phyloP scores from a whole-genome alignment of 2,888 invertebrate genomes.

The Drosophila subquinaria region DNA sequence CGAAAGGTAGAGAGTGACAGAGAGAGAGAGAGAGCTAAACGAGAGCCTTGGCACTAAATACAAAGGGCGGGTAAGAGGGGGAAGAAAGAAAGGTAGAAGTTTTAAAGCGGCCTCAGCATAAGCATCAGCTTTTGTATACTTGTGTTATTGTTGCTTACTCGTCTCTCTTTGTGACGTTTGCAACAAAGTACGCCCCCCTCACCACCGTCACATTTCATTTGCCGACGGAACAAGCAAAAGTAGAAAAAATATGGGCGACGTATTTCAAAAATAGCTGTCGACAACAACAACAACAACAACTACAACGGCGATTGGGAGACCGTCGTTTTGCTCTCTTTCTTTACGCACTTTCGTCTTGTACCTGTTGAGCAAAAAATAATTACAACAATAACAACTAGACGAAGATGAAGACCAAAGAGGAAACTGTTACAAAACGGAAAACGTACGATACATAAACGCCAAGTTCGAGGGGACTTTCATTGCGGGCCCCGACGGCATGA shows the following conservation, averaged over 20 bases:
- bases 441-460: slow-evolving; percentile 29
- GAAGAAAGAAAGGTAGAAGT: slow-evolving; percentile 15
- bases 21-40: slow-evolving; percentile 40
- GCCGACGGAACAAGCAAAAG: slow-evolving; percentile 27
- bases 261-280: slow-evolving; percentile 69
- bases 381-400: slow-evolving; percentile 52
- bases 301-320: slow-evolving; percentile 5
- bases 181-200: slow-evolving; percentile 9
- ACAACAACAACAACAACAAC: slow-evolving; percentile 18
- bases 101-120: slow-evolving; percentile 18
- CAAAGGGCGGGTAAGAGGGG: slow-evolving; percentile 6
- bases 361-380: slow-evolving; percentile 74
- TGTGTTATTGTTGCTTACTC: slow-evolving; percentile 27
- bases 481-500: slow-evolving; percentile 51
- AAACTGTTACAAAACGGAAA: slow-evolving; percentile 58
- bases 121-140: slow-evolving; percentile 23
- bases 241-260: slow-evolving; percentile 37
- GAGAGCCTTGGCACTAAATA: slow-evolving; percentile 50
- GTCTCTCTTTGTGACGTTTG: slow-evolving; percentile 30
- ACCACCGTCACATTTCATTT: slow-evolving; percentile 15
- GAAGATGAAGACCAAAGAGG: slow-evolving; percentile 13
- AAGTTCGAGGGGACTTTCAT: slow-evolving; percentile 57
- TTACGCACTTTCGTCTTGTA: slow-evolving; percentile 56
- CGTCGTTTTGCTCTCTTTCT: slow-evolving; percentile 35
- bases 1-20: slow-evolving; percentile 15